Conservation (phyloP, 1,140 invertebrate species). For the Eriocheir sinensis region DNA sequence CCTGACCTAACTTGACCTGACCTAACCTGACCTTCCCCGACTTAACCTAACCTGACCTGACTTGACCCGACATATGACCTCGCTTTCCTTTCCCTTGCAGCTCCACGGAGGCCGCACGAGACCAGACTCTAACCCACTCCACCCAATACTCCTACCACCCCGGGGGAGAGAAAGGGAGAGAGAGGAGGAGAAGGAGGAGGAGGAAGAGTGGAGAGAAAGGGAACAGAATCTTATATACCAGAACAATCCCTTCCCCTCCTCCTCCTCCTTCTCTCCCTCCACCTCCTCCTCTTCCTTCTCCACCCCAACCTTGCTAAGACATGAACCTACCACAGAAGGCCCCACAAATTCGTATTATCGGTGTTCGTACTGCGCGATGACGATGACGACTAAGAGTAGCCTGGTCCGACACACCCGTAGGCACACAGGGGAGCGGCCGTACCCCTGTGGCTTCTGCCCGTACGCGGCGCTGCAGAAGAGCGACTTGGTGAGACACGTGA, state of each 20-base stretch:
- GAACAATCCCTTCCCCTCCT: neutral
- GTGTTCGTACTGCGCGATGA: slow-evolving; percentile 71
- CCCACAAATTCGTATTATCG: slow-evolving; percentile 57
- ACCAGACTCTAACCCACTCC: no score
- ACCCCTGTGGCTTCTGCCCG: slow-evolving; percentile 91
- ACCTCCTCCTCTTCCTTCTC: neutral
- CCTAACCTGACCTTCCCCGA: no score
- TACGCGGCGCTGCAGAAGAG: slow-evolving; percentile 77
- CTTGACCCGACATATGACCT: no score
- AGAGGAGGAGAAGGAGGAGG: no score
- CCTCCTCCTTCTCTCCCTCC: neutral
- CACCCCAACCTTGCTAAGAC: neutral
- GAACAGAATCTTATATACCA: no score
- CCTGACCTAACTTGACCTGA: no score
- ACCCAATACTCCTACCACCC: no score
- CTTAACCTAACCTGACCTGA: no score
- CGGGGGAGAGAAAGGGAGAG: no score
- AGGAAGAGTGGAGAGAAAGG: no score
- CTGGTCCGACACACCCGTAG: slow-evolving; percentile 74
- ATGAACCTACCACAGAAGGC: neutral
- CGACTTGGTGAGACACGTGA: slow-evolving; percentile 68
- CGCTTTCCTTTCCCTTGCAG: no score
- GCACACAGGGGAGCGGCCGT: slow-evolving; percentile 90
- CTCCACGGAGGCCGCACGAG: no score
- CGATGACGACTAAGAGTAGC: slow-evolving; percentile 64